Percentiles rank a stretch among this genome's conserved stretches.
phyloP scores from a whole-genome alignment of 2,113 vertebrate genomes.

The Hyla sarda region DNA sequence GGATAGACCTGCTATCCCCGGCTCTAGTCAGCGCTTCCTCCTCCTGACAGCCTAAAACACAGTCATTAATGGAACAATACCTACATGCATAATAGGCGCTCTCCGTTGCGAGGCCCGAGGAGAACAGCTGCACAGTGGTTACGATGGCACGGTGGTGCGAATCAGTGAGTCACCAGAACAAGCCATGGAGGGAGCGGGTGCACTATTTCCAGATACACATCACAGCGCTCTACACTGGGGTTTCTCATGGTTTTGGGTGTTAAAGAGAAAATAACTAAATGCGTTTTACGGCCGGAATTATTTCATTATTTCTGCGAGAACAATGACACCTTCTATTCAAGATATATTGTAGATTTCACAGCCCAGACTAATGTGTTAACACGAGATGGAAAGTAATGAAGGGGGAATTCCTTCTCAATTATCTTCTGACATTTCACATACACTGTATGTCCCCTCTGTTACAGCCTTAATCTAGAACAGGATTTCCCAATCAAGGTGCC shows the following conservation, averaged over 20 bases:
- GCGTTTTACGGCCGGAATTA: not conserved
- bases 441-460: no score
- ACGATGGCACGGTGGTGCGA: not conserved
- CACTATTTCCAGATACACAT: not conserved
- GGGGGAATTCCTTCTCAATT: no score
- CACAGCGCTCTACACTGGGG: not conserved
- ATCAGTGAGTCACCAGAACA: not conserved
- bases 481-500: no score
- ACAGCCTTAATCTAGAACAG: no score
- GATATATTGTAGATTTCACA: not conserved
- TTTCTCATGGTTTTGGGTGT: not conserved
- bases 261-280: not conserved
- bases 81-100: conserved; percentile 6
- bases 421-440: no score
- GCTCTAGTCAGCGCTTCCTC: not conserved
- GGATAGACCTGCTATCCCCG: not conserved
- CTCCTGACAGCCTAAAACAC: conserved; percentile 12
- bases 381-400: not conserved
- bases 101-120: not conserved
- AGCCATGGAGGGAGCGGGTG: not conserved
- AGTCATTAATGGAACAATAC: conserved; percentile 39
- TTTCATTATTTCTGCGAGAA: not conserved
- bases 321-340: not conserved
- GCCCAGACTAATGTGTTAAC: not conserved
- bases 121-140: conserved; percentile 5